phyloP scores from a whole-genome alignment of 2,113 vertebrate species.

The Chaetops frenatus region DNA sequence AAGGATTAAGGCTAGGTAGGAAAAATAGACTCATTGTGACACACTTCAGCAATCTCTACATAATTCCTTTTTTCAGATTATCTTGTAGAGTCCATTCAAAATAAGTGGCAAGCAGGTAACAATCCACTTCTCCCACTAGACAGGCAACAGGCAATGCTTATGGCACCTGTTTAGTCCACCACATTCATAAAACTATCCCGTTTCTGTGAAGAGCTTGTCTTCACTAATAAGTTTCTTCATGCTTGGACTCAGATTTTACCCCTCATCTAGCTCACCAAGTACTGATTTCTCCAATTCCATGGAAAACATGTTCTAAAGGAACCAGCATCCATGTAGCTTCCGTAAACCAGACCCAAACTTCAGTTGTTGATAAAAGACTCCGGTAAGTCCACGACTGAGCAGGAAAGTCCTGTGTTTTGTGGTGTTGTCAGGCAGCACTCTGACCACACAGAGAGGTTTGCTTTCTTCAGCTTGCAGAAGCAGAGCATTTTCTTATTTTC shows the following conservation, averaged over 20 bases:
- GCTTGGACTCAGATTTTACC: not conserved
- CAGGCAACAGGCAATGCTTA: not conserved
- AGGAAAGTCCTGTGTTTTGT: not conserved
- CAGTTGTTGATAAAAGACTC: not conserved
- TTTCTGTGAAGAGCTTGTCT: not conserved
- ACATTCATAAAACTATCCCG: not conserved
- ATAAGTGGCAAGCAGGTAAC: not conserved
- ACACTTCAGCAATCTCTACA: not conserved
- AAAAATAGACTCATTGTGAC: not conserved
- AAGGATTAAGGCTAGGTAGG: not conserved
- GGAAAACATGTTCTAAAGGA: not conserved
- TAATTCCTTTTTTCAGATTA: not conserved
- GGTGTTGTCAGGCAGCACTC: not conserved
- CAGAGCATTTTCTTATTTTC: not conserved
- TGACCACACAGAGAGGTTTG: not conserved
- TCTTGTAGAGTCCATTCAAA: not conserved
- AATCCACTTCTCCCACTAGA: not conserved
- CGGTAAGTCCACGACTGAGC: not conserved
- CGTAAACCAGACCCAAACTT: not conserved
- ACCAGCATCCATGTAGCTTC: not conserved
- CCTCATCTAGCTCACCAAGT: not conserved
- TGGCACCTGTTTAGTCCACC: not conserved
- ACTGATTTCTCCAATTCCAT: not conserved
- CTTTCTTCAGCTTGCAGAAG: not conserved
- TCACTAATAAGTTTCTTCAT: not conserved